Conservation (phyloP, 2,888 invertebrate species). For the Acronicta leporina region DNA sequence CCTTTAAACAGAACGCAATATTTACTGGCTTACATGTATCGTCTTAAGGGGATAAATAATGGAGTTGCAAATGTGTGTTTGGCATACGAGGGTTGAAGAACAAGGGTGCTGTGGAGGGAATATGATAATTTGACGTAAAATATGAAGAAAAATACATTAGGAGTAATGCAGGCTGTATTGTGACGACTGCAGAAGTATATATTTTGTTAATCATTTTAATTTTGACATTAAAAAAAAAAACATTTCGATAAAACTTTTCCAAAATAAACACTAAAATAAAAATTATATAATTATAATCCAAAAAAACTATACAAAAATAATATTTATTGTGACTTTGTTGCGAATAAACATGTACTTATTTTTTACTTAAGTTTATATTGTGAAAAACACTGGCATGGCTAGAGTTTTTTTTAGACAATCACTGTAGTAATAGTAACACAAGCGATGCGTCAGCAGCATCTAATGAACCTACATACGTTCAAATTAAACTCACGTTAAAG, state of each 20-base stretch:
- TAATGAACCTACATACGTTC: conserved; percentile 66
- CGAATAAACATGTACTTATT: too few relatives aligned
- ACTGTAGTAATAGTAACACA: conserved; percentile 45
- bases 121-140: conserved; percentile 71
- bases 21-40: conserved; percentile 77
- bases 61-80: conserved; percentile 75
- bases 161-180: conserved; percentile 22
- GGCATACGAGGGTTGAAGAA: conserved; percentile 66
- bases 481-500: conserved; percentile 75
- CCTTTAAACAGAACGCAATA: conserved; percentile 78
- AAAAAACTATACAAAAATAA: too few relatives aligned
- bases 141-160: conserved; percentile 54
- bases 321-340: too few relatives aligned
- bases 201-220: too few relatives aligned
- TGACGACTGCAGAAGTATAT: conserved; percentile 2
- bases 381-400: too few relatives aligned
- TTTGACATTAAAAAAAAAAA: too few relatives aligned
- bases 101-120: conserved; percentile 62
- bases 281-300: too few relatives aligned
- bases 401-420: neutral
- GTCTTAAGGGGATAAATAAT: conserved; percentile 81
- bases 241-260: too few relatives aligned
- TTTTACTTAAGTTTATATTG: too few relatives aligned
- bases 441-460: conserved; percentile 63
- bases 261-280: too few relatives aligned